Conservation (phyloP, 2,888 invertebrate species). For the Cosmorhoe ocellata region DNA sequence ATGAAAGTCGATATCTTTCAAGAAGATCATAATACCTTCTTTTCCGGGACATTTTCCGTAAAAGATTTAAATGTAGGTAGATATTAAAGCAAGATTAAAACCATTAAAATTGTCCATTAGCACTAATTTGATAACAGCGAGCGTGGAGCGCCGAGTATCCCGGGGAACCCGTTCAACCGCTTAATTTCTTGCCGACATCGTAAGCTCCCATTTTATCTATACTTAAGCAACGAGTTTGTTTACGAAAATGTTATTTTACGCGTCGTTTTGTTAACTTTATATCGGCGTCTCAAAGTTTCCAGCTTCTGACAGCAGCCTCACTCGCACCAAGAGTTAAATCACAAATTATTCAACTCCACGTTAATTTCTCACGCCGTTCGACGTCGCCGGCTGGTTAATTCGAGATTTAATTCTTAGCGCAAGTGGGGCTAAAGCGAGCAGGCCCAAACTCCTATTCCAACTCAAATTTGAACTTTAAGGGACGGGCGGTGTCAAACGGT, state of each 20-base stretch:
- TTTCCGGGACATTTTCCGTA: not conserved
- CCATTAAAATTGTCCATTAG: slow-evolving; percentile 23
- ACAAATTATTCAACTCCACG: not conserved
- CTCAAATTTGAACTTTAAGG: slow-evolving; percentile 27
- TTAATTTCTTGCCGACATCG: slow-evolving; percentile 32
- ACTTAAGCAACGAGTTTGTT: slow-evolving; percentile 35
- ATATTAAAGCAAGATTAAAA: slow-evolving; percentile 12
- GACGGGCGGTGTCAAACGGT: slow-evolving; percentile 29
- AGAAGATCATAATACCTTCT: not conserved
- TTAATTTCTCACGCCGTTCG: slow-evolving; percentile 1
- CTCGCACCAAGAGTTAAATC: slow-evolving; percentile 9
- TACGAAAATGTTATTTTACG: slow-evolving; percentile 37
- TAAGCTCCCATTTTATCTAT: slow-evolving; percentile 33
- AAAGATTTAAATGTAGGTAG: slow-evolving; percentile 5
- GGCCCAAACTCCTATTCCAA: slow-evolving; percentile 25
- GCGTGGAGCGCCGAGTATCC: slow-evolving; percentile 11
- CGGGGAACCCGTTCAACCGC: slow-evolving; percentile 24
- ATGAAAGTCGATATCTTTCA: too few species aligned
- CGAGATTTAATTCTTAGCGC: slow-evolving; percentile 6
- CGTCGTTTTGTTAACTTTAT: slow-evolving; percentile 38
- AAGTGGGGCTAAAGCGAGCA: slow-evolving; percentile 25
- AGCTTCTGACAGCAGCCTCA: slow-evolving; percentile 32
- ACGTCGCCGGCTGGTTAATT: slow-evolving; percentile 1
- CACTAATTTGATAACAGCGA: slow-evolving; percentile 21
- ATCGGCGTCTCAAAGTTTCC: slow-evolving; percentile 33